Base-by-base conservation (phyloP, 1,140 invertebrate genomes). In the Nasonia longicornis region DNA sequence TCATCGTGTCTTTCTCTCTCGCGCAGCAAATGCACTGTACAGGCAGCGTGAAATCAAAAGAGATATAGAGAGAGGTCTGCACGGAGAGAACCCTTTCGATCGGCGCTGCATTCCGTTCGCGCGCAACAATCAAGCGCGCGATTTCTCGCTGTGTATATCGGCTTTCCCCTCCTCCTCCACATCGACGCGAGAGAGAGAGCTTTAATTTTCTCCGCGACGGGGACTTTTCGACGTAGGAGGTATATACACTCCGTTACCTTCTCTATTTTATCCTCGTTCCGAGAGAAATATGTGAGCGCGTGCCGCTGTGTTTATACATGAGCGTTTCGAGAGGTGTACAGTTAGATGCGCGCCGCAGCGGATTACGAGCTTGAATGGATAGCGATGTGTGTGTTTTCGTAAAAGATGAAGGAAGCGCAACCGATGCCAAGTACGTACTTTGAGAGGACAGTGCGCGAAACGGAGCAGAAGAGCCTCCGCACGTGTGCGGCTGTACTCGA, bases 251-350 rank as follows among this genome's bases (percentile, higher is more conserved):
- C 77, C 78, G 69, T 72, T 71, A 71, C 22, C 6, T 67, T 73
- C 58, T 52, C 58, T 66, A 73, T 66, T 80, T 80, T 64, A 64
- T 71, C 69, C 78, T 75, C 42, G 45, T 66, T 70, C n/a, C n/a
- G 31, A 78, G 58, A 42, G 20, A 75, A 83, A 79, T 38, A 77
- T 42, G 29, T 16, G 35, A 48, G 52, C 70, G 35, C 45, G 58
- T 64, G 63, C 63, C 29, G 10, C n/a, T 35, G 12, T 45, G 42
- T 45, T 4, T 45, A 45, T 45, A 45, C 42, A 35, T 16, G 12
- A 20, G 52, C 16, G 4, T 58, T 58, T 58, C 52, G 20, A 58
- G 52, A 58, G 52, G 6, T 58, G 26, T 80, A 80, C 78, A 66
- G 70, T 73, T 80, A 73, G 12, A 7, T 35, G 31, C 31, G 31